These are phyloP conservation scores for Numenius phaeopus DNA, from an alignment of 2,797 vertebrate species.

Conservation along the genomic window DNA sequence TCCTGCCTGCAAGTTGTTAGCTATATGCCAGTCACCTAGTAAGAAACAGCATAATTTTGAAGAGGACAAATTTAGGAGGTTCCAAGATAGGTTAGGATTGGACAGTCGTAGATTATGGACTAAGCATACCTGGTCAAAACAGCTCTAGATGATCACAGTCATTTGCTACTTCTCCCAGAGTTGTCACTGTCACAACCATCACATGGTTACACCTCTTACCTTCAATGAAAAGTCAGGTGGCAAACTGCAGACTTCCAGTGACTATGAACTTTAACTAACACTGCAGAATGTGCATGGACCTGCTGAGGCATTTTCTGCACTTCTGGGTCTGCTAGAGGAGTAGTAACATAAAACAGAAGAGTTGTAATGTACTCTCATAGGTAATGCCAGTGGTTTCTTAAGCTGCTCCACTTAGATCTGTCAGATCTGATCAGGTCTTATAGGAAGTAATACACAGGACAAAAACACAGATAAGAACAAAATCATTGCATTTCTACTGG, in stretches of 20 bases:
- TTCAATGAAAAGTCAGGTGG: not conserved
- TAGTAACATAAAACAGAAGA: not conserved
- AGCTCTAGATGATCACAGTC: not conserved
- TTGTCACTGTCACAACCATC: accelerated
- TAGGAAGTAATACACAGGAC: accelerated
- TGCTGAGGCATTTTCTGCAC: not conserved
- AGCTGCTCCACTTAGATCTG: not conserved
- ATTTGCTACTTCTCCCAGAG: not conserved
- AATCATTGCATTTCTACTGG: not conserved
- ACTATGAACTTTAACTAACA: not conserved
- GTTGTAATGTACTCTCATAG: not conserved
- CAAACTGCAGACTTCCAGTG: not conserved
- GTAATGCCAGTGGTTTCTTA: not conserved
- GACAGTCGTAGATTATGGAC: not conserved
- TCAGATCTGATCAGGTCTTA: not conserved
- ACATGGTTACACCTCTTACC: accelerated
- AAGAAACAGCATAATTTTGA: not conserved
- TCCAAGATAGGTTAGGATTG: not conserved
- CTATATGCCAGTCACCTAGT: not conserved
- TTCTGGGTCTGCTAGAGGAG: not conserved
- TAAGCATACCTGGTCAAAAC: not conserved
- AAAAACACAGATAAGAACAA: not conserved
- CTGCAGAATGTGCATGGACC: not conserved
- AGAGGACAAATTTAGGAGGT: not conserved
- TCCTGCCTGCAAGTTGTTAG: not conserved